phyloP scores from a whole-genome alignment of 1,140 invertebrate genomes.

The Drosophila punjabiensis region DNA sequence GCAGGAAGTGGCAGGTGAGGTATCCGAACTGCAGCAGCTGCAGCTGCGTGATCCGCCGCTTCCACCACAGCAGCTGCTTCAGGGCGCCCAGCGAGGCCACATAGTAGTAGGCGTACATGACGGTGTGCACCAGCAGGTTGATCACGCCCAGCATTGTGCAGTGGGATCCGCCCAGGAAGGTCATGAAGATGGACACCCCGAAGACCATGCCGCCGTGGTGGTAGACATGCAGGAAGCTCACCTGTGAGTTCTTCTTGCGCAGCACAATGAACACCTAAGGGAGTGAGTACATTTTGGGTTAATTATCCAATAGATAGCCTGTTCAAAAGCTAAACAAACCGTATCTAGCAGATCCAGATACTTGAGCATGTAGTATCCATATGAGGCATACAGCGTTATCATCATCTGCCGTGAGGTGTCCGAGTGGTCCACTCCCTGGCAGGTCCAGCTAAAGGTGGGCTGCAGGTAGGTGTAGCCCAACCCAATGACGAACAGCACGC shows the following conservation, averaged over 20 bases:
- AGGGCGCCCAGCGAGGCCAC: constrained; percentile 58
- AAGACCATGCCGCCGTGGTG: constrained; percentile 92
- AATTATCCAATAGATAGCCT: background rate
- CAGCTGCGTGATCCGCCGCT: constrained; percentile 73
- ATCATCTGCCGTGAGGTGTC: constrained; percentile 85
- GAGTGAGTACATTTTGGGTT: background rate
- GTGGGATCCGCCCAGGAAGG: constrained; percentile 87
- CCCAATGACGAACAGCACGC: constrained; percentile 88
- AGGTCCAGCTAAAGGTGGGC: constrained; percentile 88
- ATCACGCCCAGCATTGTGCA: constrained; percentile 73
- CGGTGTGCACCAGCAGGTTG: constrained; percentile 76
- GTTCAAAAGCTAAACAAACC: constrained; percentile 76
- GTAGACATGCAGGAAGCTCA: constrained; percentile 93
- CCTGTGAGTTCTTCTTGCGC: constrained; percentile 92
- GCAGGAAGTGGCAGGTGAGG: constrained; percentile 88
- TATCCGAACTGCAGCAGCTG: constrained; percentile 85
- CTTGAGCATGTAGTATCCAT: constrained; percentile 87
- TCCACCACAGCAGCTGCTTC: constrained; percentile 86
- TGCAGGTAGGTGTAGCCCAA: constrained; percentile 84
- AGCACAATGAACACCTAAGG: constrained; percentile 90
- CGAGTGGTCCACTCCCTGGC: constrained; percentile 87
- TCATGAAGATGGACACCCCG: constrained; percentile 86
- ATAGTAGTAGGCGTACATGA: constrained; percentile 81
- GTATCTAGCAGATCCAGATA: constrained; percentile 88
- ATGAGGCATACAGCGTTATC: constrained; percentile 88